phyloP scores from a whole-genome alignment of 2,888 invertebrate genomes.

The Agonopterix arenella region DNA sequence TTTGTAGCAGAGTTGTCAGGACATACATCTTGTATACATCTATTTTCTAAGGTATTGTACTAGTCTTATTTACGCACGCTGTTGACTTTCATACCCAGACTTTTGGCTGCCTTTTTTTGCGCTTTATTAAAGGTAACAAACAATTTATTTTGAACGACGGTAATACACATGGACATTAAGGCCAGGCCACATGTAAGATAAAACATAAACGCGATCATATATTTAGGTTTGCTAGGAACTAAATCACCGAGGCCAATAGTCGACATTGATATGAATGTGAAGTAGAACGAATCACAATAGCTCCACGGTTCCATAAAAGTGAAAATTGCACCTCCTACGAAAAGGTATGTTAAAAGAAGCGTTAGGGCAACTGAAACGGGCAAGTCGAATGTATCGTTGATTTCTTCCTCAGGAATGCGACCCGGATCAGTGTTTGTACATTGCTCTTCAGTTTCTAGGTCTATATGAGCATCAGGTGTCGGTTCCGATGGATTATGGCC shows the following conservation, averaged over 20 bases:
- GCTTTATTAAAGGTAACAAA: constrained; percentile 90
- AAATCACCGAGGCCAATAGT: constrained; percentile 98
- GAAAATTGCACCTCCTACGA: constrained; percentile 90
- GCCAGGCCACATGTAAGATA: constrained; percentile 97
- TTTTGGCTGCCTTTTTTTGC: too few relatives aligned
- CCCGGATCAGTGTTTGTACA: constrained; percentile 86
- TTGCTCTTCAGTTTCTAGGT: constrained; percentile 68
- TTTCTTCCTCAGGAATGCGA: constrained; percentile 77
- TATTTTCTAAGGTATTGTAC: too few relatives aligned
- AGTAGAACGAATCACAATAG: constrained; percentile 97
- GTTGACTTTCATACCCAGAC: too few relatives aligned
- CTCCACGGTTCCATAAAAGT: constrained; percentile 89
- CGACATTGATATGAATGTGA: constrained; percentile 97
- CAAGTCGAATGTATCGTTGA: constrained; percentile 96
- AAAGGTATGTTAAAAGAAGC: constrained; percentile 90
- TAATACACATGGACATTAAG: constrained; percentile 97
- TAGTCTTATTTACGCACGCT: too few relatives aligned
- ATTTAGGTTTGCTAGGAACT: constrained; percentile 91
- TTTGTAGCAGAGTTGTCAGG: too few relatives aligned
- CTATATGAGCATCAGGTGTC: constrained; percentile 44
- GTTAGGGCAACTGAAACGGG: constrained; percentile 93
- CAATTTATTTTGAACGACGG: constrained; percentile 91
- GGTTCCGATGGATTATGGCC: constrained; percentile 64
- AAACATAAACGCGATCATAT: constrained; percentile 93
- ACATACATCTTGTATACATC: too few relatives aligned